Percentiles rank a stretch among this genome's conserved stretches.
phyloP scores from a whole-genome alignment of 2,888 invertebrate genomes.

The Diadromus collaris region DNA sequence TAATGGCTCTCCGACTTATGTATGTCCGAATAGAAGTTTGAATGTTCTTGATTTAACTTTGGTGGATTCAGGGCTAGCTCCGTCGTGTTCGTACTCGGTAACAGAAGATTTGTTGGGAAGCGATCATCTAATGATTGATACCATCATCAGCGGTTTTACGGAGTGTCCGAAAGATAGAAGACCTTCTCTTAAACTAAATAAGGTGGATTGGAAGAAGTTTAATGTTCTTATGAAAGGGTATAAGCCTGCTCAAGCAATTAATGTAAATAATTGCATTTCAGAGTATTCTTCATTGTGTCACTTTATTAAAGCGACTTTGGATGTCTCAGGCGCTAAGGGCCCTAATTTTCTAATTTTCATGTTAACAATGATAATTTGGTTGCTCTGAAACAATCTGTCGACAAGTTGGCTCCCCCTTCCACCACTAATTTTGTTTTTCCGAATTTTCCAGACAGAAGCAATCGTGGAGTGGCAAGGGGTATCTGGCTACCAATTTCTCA shows the following conservation, averaged over 20 bases:
- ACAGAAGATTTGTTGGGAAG: neutral
- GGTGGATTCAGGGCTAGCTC: neutral
- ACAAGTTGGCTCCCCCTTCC: neutral
- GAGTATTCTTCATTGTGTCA: neutral
- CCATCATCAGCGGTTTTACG: neutral
- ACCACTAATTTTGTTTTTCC: neutral
- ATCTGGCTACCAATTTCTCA: neutral
- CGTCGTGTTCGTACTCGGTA: neutral
- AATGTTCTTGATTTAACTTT: neutral
- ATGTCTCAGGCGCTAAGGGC: neutral
- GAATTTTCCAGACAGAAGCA: neutral
- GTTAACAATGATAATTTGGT: neutral
- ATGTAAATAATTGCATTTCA: neutral
- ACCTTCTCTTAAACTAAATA: neutral
- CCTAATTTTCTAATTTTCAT: neutral
- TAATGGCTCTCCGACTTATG: neutral
- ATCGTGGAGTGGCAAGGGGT: neutral
- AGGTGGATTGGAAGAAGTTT: neutral
- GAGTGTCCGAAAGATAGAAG: neutral
- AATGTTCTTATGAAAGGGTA: neutral
- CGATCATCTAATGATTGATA: neutral
- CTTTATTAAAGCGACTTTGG: neutral
- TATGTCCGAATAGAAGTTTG: neutral
- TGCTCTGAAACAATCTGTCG: neutral
- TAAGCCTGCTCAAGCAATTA: neutral